Evolutionary conservation across 2,113 vertebrate genomes (phyloP), one percentile per base, ranked within the genome.

Genomic region (Ciconia stormi): DNA sequence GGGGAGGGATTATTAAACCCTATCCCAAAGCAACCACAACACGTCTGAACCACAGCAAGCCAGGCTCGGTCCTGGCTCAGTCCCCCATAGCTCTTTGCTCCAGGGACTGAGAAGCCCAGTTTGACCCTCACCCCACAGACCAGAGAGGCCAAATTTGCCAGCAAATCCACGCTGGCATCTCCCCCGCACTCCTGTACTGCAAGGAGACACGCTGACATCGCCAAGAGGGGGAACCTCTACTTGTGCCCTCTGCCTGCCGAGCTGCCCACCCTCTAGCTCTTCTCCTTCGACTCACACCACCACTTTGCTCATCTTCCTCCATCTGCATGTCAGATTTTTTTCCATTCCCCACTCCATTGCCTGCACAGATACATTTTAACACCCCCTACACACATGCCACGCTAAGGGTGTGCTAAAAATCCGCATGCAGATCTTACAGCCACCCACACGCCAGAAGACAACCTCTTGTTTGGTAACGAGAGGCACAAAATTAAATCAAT

Each of bases 401-500:
- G 82, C 74, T 91, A 72, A 97, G 93, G 87, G 87, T 69, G 84
- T 93, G 94, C 91, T 95, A 96, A 96, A 97, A 97, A 94, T 87
- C 94, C 1, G 6, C 84, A 70, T 58, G 87, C 93, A 95, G 90
- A 79, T 91, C 95, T 95, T 89, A 72, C 77, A 93, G 91, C 96
- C 95, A 96, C 95, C 96, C 95, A 97, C 97, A 77, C 44, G 84
- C 91, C 96, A 97, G 93, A 65, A 95, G 78, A 95, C 70, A 91
- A 85, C 81, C 81, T 97, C 97, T 90, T 92, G 89, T 94, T 94
- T 95, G 89, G 78, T 91, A 97, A 94, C 3, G 4, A 61, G 52
- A 85, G 78, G 84, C 81, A 82, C 66, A 85, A 67, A 96, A 95
- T 89, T 85, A 91, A 89, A 77, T 56, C 87, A 56, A 29, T 32